A percentile compares a stretch with the other conserved stretches of the same genome.
These are phyloP conservation scores for Neodiprion fabricii DNA, from an alignment of 1,140 invertebrate species.

Conservation along the genomic window DNA sequence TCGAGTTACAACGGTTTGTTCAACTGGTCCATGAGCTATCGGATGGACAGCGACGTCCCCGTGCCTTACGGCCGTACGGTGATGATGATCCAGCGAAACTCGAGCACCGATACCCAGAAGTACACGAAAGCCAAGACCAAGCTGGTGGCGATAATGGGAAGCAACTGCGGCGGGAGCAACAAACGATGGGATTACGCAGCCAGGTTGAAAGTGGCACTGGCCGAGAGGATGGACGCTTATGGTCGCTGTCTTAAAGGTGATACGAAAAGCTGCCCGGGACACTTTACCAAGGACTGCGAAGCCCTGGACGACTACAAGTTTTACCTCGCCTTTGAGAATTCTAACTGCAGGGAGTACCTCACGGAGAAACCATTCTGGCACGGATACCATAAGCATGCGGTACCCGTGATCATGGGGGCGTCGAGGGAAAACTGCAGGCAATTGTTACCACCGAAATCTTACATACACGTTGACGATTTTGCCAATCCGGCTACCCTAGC, in stretches of 20 bases:
- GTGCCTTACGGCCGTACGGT: constrained; percentile 72
- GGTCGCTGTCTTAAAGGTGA: constrained; percentile 49
- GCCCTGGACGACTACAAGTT: constrained; percentile 71
- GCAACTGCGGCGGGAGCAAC: constrained; percentile 67
- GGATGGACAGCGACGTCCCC: constrained; percentile 72
- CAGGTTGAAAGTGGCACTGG: constrained; percentile 60
- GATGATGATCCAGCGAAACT: constrained; percentile 30
- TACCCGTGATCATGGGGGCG: constrained; percentile 76
- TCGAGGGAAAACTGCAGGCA: constrained; percentile 58
- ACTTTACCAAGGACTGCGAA: constrained; percentile 66
- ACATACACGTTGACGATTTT: constrained; percentile 79
- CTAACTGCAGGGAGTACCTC: constrained; percentile 73
- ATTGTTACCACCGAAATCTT: constrained; percentile 70
- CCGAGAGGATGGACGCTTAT: constrained; percentile 41
- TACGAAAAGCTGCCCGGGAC: constrained; percentile 63
- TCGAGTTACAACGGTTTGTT: constrained; percentile 66
- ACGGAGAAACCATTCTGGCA: constrained; percentile 77
- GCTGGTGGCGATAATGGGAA: constrained; percentile 67
- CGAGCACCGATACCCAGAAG: constrained; percentile 25
- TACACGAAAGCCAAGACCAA: constrained; percentile 51
- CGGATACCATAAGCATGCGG: constrained; percentile 67
- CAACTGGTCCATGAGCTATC: constrained; percentile 82
- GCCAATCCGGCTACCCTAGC: constrained; percentile 68
- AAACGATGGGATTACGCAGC: constrained; percentile 67
- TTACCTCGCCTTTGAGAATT: constrained; percentile 80